phyloP scores from a whole-genome alignment of 2,113 vertebrate species.

The Hiodon alosoides region DNA sequence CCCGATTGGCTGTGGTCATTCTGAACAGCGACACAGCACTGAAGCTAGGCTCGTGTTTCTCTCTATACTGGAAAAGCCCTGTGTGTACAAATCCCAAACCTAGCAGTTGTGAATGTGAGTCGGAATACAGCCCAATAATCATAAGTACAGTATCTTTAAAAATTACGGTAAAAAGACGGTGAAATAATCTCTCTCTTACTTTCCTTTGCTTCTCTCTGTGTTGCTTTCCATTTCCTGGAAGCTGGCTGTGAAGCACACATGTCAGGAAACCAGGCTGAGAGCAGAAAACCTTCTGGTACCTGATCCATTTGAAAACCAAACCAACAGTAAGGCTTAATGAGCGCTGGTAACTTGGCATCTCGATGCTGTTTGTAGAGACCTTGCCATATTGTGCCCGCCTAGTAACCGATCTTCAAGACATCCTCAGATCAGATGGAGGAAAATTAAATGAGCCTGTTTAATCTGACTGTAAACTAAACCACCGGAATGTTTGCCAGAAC shows the following conservation, averaged over 20 bases:
- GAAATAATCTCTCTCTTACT: too few relatives aligned
- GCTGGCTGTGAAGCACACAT: conserved; percentile 31
- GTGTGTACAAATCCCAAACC: too few relatives aligned
- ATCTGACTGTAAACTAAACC: too few relatives aligned
- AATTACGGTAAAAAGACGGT: too few relatives aligned
- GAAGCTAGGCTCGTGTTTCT: conserved; percentile 21
- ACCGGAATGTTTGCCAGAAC: too few relatives aligned
- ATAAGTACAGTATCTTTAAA: too few relatives aligned
- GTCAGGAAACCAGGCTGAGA: not conserved
- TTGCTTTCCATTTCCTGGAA: conserved; percentile 19
- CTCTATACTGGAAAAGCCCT: conserved; percentile 36
- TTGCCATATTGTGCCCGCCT: not conserved
- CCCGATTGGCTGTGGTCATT: conserved; percentile 22
- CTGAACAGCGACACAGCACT: conserved; percentile 32
- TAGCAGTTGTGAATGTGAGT: too few relatives aligned
- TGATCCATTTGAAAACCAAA: not conserved
- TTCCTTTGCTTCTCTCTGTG: too few relatives aligned
- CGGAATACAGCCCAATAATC: too few relatives aligned
- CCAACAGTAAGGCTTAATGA: not conserved
- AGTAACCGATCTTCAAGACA: too few relatives aligned
- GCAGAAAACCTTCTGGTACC: not conserved
- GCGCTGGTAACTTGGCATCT: not conserved
- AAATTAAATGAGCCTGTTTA: too few relatives aligned
- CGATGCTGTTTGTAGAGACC: not conserved
- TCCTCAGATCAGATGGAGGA: too few relatives aligned